Base-by-base conservation (phyloP, 2,888 invertebrate genomes). In the Pristionchus japonicus region DNA sequence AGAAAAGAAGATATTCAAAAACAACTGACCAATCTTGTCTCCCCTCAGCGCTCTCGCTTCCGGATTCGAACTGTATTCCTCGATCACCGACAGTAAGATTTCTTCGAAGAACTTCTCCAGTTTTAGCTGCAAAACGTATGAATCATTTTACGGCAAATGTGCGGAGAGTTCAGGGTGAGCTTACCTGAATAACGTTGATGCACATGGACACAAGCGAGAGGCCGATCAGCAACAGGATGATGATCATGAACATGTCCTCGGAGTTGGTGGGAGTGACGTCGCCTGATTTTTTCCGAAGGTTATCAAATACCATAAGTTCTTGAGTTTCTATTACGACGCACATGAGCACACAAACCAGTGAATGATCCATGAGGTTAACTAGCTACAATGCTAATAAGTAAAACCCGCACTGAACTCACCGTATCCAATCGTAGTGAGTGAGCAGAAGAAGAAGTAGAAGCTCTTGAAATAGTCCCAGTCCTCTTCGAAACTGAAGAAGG, bases 401-500 rank as follows among this genome's bases (percentile, higher is more conserved):
- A n/a, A n/a, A n/a, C n/a, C n/a, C n/a, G n/a, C n/a, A n/a, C n/a
- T n/a, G n/a, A 20, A 47, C 89, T 74, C 88, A 93, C 94, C 94
- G 87, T 93, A 94, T 87, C 94, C 94, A 61, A 94, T 94, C 6
- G 94, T 94, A 1, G 94, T 94, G 13, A 94, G 89, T 1, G 93
- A 93, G 84, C 94, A 93, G 87, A 94, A 94, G 88, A 94, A 93
- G 88, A 94, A 94, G 87, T 94, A 94, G 87, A 94, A 94, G 89
- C 93, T 93, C 88, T 94, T 94, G 88, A 94, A 94, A 89, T 94
- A 94, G 89, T 94, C 94, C 94, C 94, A 94, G 83, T 94, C 93
- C 67, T 93, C 92, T 85, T 94, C 94, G 84, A 94, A 94, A 85
- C 90, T 89, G 74, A 40, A 64, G n/a, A 31, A 15, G 31, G 1